These are phyloP conservation scores for Heliothis peltigera DNA, from an alignment of 2,888 invertebrate species.

Conservation along the genomic window DNA sequence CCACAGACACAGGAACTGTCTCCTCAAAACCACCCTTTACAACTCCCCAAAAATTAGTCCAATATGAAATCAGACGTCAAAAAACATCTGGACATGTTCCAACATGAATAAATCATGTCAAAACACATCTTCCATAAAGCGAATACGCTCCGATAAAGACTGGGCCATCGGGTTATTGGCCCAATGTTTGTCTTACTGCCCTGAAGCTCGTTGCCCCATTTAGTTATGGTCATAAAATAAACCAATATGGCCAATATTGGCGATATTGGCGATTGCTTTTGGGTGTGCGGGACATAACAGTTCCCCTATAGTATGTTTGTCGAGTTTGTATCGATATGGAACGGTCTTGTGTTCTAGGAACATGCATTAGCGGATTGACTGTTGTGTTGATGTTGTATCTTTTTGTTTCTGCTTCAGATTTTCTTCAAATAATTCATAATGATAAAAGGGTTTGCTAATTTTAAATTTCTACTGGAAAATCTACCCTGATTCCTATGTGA, in stretches of 20 bases:
- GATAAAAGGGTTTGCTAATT: too few relatives aligned
- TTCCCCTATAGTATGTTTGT: constrained; percentile 31
- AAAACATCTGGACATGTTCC: constrained; percentile 49
- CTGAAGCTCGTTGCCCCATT: constrained; percentile 19
- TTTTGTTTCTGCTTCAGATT: not conserved
- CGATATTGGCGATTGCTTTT: constrained; percentile 31
- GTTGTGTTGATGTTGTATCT: not conserved
- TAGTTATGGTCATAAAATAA: constrained; percentile 35
- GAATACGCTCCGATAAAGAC: constrained; percentile 51
- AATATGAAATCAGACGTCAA: constrained; percentile 15
- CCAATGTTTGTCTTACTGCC: constrained; percentile 38
- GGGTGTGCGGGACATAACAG: constrained; percentile 18
- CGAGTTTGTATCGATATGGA: not conserved
- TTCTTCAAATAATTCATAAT: too few relatives aligned
- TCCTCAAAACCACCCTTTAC: not conserved
- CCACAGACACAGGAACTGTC: too few relatives aligned
- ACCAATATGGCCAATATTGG: constrained; percentile 16
- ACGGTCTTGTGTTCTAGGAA: constrained; percentile 2
- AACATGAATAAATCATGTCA: constrained; percentile 52
- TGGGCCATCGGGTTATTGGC: constrained; percentile 28
- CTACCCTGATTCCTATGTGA: too few relatives aligned
- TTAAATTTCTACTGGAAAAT: too few relatives aligned
- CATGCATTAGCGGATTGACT: constrained; percentile 24
- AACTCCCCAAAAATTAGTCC: constrained; percentile 26
- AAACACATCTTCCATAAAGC: constrained; percentile 45